Evolutionary conservation across 2,797 vertebrate species (phyloP).

Genomic region (Phrynocephalus vlangalii): DNA sequence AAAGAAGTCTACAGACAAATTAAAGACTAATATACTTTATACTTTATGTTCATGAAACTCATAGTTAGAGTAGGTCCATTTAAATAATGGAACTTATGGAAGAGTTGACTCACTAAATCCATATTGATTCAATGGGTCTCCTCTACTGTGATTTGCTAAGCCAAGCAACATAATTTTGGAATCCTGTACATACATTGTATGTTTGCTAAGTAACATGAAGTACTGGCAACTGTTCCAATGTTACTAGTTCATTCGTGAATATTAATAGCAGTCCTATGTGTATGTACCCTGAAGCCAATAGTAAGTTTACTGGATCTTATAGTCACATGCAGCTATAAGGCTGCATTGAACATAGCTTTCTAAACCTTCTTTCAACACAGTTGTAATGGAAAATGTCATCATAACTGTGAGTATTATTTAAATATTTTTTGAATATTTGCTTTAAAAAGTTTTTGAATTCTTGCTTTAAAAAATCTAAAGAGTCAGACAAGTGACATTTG

Average conservation of each 20-base stretch:
- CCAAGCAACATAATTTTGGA: too few species aligned
- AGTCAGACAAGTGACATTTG: constrained; percentile 6
- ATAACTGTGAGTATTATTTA: not conserved
- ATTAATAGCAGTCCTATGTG: not conserved
- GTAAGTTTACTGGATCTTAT: not conserved
- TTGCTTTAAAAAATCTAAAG: constrained; percentile 13
- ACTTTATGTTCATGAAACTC: too few species aligned
- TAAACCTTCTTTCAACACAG: not conserved
- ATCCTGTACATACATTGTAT: not conserved
- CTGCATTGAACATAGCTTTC: not conserved
- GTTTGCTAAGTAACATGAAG: not conserved
- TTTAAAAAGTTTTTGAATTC: constrained; percentile 13
- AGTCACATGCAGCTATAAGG: not conserved
- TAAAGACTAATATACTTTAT: too few species aligned
- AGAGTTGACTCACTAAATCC: too few species aligned
- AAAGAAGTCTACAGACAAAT: too few species aligned
- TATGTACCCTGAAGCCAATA: not conserved
- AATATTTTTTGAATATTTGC: not conserved
- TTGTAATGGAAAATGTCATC: not conserved
- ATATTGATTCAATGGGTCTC: too few species aligned
- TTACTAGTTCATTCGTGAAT: not conserved
- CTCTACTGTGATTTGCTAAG: too few species aligned
- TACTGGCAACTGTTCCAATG: not conserved
- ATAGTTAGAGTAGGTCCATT: too few species aligned
- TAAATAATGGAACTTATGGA: too few species aligned